Percentiles rank a stretch among this genome's conserved stretches.
These are phyloP conservation scores for Aphaenogaster rudis DNA, from an alignment of 1,140 invertebrate genomes.

Conservation along the genomic window DNA sequence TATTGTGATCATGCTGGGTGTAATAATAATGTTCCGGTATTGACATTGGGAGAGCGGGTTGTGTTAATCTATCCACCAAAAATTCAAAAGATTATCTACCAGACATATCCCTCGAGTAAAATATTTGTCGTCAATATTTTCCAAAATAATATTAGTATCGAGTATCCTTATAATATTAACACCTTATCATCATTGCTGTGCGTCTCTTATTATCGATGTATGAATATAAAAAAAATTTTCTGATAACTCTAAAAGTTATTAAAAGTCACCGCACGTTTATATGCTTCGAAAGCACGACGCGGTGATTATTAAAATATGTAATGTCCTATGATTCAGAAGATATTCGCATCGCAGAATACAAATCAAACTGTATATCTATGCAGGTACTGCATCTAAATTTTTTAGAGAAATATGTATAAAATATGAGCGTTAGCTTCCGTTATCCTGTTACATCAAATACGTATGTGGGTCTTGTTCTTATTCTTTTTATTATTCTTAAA, in stretches of 20 bases:
- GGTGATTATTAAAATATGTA: conserved; percentile 46
- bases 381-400: conserved; percentile 1
- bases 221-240: background rate
- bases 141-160: background rate
- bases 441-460: background rate
- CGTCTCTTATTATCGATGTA: background rate
- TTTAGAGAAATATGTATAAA: background rate
- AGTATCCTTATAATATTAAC: background rate
- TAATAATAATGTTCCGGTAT: conserved; percentile 54
- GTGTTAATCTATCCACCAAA: background rate
- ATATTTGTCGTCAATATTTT: background rate
- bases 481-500: background rate
- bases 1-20: conserved; percentile 22
- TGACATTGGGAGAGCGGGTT: background rate
- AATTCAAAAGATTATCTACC: background rate
- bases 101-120: background rate
- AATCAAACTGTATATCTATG: conserved; percentile 22
- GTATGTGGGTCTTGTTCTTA: background rate
- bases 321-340: conserved; percentile 23
- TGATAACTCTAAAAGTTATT: background rate
- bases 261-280: conserved; percentile 22
- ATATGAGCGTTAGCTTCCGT: background rate
- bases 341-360: conserved; percentile 28
- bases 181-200: background rate
- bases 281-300: background rate